Conservation (phyloP, 2,797 vertebrate genomes). For the Chaunax sp. region DNA sequence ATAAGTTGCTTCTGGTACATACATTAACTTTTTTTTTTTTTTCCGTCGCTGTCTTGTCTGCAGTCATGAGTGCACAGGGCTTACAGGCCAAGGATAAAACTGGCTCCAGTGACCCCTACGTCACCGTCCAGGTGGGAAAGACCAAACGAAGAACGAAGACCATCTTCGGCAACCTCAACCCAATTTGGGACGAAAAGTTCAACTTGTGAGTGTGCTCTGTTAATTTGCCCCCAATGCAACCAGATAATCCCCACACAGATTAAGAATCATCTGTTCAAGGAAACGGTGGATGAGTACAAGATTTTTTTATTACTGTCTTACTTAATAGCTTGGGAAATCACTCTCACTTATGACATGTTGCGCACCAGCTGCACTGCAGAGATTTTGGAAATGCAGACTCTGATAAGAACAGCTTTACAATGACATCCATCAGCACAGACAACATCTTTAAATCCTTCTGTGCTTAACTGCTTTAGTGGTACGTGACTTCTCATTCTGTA, state of each 20-base stretch:
- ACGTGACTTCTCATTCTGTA: background rate
- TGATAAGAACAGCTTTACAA: conserved; percentile 12
- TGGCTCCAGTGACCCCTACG: conserved; percentile 96
- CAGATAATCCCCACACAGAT: conserved; percentile 27
- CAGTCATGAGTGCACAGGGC: conserved; percentile 97
- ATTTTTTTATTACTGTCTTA: background rate
- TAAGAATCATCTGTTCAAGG: conserved; percentile 15
- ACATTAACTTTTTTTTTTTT: conserved; percentile 9
- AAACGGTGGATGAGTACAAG: conserved; percentile 25
- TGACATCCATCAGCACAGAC: conserved; percentile 23
- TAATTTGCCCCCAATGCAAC: conserved; percentile 10
- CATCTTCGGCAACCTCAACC: conserved; percentile 98
- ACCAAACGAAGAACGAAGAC: conserved; percentile 97
- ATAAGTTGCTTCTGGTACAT: conserved; percentile 3
- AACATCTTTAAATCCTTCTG: conserved; percentile 14
- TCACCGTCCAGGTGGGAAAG: conserved; percentile 98
- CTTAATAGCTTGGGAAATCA: conserved; percentile 6
- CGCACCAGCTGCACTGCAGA: background rate
- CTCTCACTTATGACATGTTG: conserved; percentile 6
- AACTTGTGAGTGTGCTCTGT: conserved; percentile 91
- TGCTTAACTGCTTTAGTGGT: conserved; percentile 6
- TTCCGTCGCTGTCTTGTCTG: conserved; percentile 24
- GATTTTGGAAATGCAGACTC: background rate
- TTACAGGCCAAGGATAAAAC: conserved; percentile 99
- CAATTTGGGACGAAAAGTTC: conserved; percentile 97